Percentiles rank a stretch among this genome's conserved stretches.
phyloP scores from a whole-genome alignment of 2,888 invertebrate species.

The Cosmopolites sordidus region DNA sequence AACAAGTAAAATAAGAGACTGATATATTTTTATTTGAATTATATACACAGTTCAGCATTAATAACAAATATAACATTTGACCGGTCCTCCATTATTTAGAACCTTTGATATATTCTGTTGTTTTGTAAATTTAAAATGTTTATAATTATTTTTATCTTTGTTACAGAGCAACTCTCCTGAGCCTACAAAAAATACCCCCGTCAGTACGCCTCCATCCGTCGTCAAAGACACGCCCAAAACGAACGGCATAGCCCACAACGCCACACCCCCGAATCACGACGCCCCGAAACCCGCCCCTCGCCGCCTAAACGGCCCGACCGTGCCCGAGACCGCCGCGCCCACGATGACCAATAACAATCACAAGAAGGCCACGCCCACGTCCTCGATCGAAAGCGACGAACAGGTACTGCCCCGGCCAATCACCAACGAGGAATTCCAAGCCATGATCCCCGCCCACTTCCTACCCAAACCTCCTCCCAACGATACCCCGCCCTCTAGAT shows the following conservation, averaged over 20 bases:
- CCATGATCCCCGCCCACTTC: conserved; percentile 91
- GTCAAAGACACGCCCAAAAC: conserved; percentile 37
- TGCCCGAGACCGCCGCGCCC: conserved; percentile 4
- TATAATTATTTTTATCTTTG: not conserved
- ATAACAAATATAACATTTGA: no score
- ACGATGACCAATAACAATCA: conserved; percentile 27
- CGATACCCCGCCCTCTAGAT: not conserved
- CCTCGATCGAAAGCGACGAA: conserved; percentile 53
- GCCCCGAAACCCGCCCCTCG: conserved; percentile 29
- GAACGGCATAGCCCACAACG: conserved; percentile 40
- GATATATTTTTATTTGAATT: no score
- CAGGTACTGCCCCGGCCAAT: conserved; percentile 66
- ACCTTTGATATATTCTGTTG: no score
- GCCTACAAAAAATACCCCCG: conserved; percentile 29
- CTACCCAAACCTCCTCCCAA: conserved; percentile 48
- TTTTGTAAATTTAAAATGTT: no score
- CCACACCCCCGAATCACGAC: conserved; percentile 34
- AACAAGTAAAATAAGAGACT: no score
- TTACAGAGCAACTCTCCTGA: conserved; percentile 32
- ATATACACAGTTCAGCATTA: no score
- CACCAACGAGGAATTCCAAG: conserved; percentile 92
- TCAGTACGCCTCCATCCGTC: conserved; percentile 33
- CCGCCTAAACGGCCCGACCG: conserved; percentile 26
- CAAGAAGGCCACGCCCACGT: conserved; percentile 50
- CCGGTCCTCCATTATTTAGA: no score